phyloP scores from a whole-genome alignment of 2,888 invertebrate species.

The Drosophila rellima region DNA sequence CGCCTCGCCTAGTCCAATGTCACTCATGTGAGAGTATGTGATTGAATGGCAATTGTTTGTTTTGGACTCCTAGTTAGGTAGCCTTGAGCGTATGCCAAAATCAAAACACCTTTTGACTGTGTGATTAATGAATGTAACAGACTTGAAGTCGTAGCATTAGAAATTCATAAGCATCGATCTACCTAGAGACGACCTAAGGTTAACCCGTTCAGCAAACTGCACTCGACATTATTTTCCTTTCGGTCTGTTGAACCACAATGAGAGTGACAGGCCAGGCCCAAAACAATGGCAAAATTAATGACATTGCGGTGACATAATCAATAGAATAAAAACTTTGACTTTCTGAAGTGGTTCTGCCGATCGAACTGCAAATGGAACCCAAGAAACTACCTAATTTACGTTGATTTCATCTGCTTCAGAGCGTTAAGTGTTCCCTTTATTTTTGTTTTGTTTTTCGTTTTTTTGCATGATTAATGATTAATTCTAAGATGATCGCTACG shows the following conservation, averaged over 20 bases:
- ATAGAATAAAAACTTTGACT: slow-evolving; percentile 25
- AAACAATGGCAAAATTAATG: slow-evolving; percentile 67
- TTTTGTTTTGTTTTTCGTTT: slow-evolving; percentile 14
- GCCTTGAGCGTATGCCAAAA: slow-evolving; percentile 80
- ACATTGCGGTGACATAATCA: slow-evolving; percentile 60
- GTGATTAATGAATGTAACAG: slow-evolving; percentile 81
- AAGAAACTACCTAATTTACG: slow-evolving; percentile 47
- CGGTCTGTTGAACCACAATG: slow-evolving; percentile 57
- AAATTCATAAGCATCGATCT: slow-evolving; percentile 74
- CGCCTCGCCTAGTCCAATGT: slow-evolving; percentile 66
- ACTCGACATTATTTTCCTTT: slow-evolving; percentile 40
- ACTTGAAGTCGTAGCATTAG: slow-evolving; percentile 56
- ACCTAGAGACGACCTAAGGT: slow-evolving; percentile 22
- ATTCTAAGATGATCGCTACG: slow-evolving; percentile 18
- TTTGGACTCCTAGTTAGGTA: slow-evolving; percentile 57
- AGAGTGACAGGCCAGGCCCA: slow-evolving; percentile 60
- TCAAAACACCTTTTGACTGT: slow-evolving; percentile 62
- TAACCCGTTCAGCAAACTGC: slow-evolving; percentile 50
- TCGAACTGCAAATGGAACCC: slow-evolving; percentile 33
- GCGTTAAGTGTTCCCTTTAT: slow-evolving; percentile 53
- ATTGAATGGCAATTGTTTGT: slow-evolving; percentile 61
- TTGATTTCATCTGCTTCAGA: slow-evolving; percentile 43
- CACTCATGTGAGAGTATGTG: slow-evolving; percentile 31
- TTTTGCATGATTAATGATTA: slow-evolving; percentile 74
- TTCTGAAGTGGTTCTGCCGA: slow-evolving; percentile 35